phyloP scores from a whole-genome alignment of 1,140 invertebrate genomes.

The Penaeus chinensis region DNA sequence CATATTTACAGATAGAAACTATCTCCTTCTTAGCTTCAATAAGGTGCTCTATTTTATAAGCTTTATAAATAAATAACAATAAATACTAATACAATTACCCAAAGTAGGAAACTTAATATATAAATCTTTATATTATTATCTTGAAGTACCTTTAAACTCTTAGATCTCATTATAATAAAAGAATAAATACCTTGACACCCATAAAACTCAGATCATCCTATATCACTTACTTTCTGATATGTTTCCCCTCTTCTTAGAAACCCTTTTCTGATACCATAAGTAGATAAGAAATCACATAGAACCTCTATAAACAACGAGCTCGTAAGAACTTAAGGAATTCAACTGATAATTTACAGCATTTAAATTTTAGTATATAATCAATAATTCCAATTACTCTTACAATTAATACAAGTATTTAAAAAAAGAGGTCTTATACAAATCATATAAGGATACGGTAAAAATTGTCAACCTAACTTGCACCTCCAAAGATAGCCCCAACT shows the following conservation, averaged over 20 bases:
- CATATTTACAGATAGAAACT: background rate
- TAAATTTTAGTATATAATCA: background rate
- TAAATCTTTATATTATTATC: too few species aligned
- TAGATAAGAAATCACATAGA: background rate
- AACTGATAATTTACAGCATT: background rate
- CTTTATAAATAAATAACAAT: too few species aligned
- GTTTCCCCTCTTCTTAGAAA: too few species aligned
- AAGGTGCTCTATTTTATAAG: background rate
- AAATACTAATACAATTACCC: too few species aligned
- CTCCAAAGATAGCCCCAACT: background rate
- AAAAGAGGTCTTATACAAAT: background rate
- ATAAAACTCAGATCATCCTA: too few species aligned
- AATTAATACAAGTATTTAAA: background rate
- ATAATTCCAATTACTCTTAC: too few species aligned
- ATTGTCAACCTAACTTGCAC: background rate
- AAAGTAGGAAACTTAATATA: too few species aligned
- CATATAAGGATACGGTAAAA: conserved; percentile 17
- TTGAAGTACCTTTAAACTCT: too few species aligned
- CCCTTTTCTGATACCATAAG: background rate
- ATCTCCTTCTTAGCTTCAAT: conserved; percentile 4
- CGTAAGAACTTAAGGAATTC: background rate
- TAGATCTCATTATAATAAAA: too few species aligned
- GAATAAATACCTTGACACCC: too few species aligned
- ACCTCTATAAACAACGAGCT: background rate
- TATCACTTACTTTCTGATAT: too few species aligned